Base-by-base conservation (phyloP, 1,140 invertebrate genomes). In the Cyrtorhinus lividipennis region DNA sequence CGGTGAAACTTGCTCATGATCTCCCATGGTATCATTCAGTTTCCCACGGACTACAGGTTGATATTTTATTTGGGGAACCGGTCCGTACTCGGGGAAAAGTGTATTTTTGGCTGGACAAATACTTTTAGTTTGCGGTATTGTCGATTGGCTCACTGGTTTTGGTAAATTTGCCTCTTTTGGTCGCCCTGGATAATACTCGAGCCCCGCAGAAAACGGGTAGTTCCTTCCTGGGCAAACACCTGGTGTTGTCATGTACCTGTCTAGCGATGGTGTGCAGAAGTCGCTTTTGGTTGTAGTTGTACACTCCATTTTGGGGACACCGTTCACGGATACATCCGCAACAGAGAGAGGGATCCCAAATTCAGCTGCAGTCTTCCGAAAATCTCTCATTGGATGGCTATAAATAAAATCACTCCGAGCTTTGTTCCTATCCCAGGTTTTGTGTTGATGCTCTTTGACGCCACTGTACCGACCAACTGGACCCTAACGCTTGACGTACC, bases 381-480 rank as follows among this genome's bases (percentile, higher is more conserved):
- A 22, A 5, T 53, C 48, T 53, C 30, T 38, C 30, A 38, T 38
- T 15, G 30, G 30, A 38, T 8, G 30, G 5, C 15, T 5, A 38
- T 38, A 38, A 38, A 38, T 38, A 5, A 15, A 38, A 15, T 22
- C 12, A 8, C 8, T 53, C 3, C 59, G 62, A 27, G 57, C 62
- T 13, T 57, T 58, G 20, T 57, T 60, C 15, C 45, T 62, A 24
- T 62, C 48, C 44, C 48, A 53, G n/a, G 3, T 62, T 24, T 56
- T 45, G 2, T 20, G 8, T 24, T 57, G 44, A 2, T 48, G 44
- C n/a, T 23, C 61, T 5, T 48, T 62, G 61, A 56, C 20, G 10
- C 48, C 24, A 46, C 18, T 3, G 18, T 53, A 53, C 48, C 48
- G 5, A 3, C 20, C 12, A 22, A 53, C 48, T n/a, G n/a, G n/a